Percentiles rank a stretch among this genome's conserved stretches.
phyloP scores from a whole-genome alignment of 2,888 invertebrate genomes.

The Parthenolecanium corni region DNA sequence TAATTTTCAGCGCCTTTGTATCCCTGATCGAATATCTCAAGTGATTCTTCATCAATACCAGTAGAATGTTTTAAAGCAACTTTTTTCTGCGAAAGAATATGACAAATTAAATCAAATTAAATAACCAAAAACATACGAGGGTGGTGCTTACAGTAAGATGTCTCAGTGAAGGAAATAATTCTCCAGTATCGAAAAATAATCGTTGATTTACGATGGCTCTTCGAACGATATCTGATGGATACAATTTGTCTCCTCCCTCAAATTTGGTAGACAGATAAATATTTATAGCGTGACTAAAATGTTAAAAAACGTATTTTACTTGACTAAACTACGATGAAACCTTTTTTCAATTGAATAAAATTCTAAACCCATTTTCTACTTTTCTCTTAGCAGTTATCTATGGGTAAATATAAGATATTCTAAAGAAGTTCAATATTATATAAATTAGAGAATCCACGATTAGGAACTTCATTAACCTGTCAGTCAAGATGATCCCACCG shows the following conservation, averaged over 20 bases:
- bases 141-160: not conserved
- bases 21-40: not conserved
- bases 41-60: not conserved
- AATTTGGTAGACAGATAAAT: slow-evolving; percentile 18
- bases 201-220: slow-evolving; percentile 15
- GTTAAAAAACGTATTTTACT: not conserved
- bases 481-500: slow-evolving; percentile 1
- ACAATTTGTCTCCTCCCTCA: slow-evolving; percentile 13
- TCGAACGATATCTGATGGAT: slow-evolving; percentile 2
- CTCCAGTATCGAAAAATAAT: slow-evolving; percentile 15
- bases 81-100: too few relatives aligned
- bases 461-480: not conserved
- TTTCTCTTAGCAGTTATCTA: too few relatives aligned
- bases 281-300: slow-evolving; percentile 19
- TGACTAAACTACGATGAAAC: too few relatives aligned
- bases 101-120: too few relatives aligned
- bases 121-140: too few relatives aligned
- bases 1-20: slow-evolving; percentile 2
- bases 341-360: too few relatives aligned
- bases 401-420: too few relatives aligned
- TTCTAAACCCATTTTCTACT: too few relatives aligned
- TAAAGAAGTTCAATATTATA: not conserved
- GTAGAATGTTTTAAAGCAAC: too few relatives aligned
- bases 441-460: not conserved
- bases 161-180: slow-evolving; percentile 4